Conservation (phyloP, 2,888 invertebrate genomes). For the Dasysyrphus albostriatus region DNA sequence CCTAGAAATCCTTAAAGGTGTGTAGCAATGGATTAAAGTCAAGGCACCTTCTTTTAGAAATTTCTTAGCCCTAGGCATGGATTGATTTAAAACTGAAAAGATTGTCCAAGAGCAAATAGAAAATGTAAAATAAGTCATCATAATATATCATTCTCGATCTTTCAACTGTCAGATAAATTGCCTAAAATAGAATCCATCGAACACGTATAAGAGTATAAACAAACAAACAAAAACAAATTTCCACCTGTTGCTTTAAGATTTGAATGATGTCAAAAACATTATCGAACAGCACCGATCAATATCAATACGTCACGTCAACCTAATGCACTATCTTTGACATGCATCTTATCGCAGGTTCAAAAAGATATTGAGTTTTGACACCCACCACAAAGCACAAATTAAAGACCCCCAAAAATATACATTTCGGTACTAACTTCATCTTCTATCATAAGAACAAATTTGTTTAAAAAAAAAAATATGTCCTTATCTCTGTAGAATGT, state of each 20-base stretch:
- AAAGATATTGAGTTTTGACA: not conserved
- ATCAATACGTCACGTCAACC: slow-evolving; percentile 25
- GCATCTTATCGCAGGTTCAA: not conserved
- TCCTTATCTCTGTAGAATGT: slow-evolving; percentile 43
- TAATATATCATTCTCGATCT: too few species aligned
- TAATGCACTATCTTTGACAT: slow-evolving; percentile 21
- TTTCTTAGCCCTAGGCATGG: too few species aligned
- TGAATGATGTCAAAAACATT: slow-evolving; percentile 2
- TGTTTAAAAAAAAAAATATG: slow-evolving; percentile 2
- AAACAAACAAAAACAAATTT: not conserved
- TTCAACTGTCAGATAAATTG: not conserved
- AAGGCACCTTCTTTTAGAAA: too few species aligned
- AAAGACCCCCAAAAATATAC: not conserved
- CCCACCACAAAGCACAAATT: not conserved
- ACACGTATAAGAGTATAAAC: not conserved
- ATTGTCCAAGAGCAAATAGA: too few species aligned
- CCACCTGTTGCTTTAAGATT: slow-evolving; percentile 5
- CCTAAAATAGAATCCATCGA: not conserved
- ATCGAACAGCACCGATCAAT: slow-evolving; percentile 2
- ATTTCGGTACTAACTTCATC: not conserved
- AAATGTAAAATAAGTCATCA: too few species aligned
- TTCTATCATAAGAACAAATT: not conserved
- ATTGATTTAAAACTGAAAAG: too few species aligned
- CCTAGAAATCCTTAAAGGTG: too few species aligned
- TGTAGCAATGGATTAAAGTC: too few species aligned